Evolutionary conservation across 2,888 invertebrate species (phyloP).

Genomic region (Linhomoeus sp.): DNA sequence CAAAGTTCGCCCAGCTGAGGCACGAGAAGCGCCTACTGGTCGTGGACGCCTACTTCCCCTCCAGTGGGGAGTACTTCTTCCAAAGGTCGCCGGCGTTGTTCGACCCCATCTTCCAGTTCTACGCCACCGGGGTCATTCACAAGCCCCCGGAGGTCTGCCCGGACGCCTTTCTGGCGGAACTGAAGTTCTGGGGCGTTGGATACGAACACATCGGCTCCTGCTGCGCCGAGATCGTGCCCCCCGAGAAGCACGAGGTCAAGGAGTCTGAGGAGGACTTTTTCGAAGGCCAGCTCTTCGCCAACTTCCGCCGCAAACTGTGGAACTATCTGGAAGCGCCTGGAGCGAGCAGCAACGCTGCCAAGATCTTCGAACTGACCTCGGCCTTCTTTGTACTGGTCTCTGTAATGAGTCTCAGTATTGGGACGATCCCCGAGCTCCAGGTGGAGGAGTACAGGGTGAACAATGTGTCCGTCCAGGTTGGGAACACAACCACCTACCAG

Average conservation of each 20-base stretch:
- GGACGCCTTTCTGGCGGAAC: constrained; percentile 1
- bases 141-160: neutral
- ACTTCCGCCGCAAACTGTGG: neutral
- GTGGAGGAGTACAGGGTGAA: constrained; percentile 23
- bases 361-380: constrained; percentile 15
- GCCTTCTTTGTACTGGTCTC: constrained; percentile 20
- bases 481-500: too few species aligned
- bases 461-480: too few species aligned
- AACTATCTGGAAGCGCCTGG: neutral
- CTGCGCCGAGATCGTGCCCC: constrained; percentile 20
- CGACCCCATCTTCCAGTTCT: constrained; percentile 22
- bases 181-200: neutral
- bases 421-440: constrained; percentile 19
- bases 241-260: constrained; percentile 16
- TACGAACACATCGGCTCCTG: constrained; percentile 18
- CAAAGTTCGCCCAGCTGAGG: constrained; percentile 21
- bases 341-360: too few species aligned
- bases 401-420: constrained; percentile 18
- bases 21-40: constrained; percentile 19
- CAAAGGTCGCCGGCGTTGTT: constrained; percentile 21
- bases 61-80: constrained; percentile 23
- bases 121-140: constrained; percentile 20
- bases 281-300: too few species aligned
- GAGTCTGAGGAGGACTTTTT: constrained; percentile 3
- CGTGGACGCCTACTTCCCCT: constrained; percentile 20